phyloP scores from a whole-genome alignment of 1,140 invertebrate species.

The Nasonia giraulti region DNA sequence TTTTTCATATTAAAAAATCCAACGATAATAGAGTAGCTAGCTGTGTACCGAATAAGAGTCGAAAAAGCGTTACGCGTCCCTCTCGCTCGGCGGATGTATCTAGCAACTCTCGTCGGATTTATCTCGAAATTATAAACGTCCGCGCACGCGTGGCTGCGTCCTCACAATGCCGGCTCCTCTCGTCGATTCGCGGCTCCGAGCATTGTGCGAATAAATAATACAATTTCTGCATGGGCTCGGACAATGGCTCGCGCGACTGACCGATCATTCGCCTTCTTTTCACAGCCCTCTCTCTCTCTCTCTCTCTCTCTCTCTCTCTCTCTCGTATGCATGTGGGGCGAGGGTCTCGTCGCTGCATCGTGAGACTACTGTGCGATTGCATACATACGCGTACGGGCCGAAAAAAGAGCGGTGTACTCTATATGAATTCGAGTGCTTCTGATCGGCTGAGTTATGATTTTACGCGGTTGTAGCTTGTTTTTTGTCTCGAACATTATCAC shows the following conservation, averaged over 20 bases:
- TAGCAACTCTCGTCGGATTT: background rate
- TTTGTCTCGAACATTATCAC: no score
- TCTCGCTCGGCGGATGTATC: background rate
- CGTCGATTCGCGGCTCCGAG: background rate
- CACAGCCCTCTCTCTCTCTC: background rate
- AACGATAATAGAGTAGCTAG: background rate
- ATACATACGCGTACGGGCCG: background rate
- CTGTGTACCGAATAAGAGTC: no score
- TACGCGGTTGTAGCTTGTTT: no score
- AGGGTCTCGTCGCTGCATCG: background rate
- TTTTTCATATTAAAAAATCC: background rate
- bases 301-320: background rate
- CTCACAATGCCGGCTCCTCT: background rate
- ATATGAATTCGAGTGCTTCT: no score
- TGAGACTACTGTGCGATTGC: background rate
- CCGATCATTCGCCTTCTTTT: background rate
- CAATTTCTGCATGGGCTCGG: background rate
- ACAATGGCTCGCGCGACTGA: background rate
- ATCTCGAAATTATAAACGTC: constrained; percentile 1
- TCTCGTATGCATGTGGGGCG: no score
- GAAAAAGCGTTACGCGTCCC: background rate
- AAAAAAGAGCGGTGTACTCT: background rate
- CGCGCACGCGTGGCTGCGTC: background rate
- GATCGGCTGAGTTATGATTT: no score
- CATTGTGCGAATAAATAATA: constrained; percentile 4